phyloP scores from a whole-genome alignment of 2,797 vertebrate species.

The Oreochromis grahami region DNA sequence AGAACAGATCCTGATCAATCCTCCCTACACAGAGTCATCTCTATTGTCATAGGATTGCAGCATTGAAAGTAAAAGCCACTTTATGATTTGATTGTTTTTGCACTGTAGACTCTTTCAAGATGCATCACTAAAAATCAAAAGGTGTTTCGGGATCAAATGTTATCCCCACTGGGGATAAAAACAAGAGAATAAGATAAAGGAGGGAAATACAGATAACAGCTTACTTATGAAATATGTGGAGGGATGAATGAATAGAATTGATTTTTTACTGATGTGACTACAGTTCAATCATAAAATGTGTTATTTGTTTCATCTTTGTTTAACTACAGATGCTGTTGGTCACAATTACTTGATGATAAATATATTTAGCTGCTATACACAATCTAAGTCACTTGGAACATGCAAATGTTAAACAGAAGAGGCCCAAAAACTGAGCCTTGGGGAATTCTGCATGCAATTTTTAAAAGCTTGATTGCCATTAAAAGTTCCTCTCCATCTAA shows the following conservation, averaged over 20 bases:
- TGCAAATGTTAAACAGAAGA: background rate
- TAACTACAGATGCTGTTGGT: background rate
- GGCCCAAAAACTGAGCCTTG: background rate
- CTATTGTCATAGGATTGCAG: background rate
- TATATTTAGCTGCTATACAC: background rate
- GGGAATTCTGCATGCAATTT: background rate
- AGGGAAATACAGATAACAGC: background rate
- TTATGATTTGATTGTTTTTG: background rate
- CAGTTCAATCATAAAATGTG: background rate
- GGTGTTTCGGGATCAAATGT: background rate
- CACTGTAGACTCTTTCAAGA: background rate
- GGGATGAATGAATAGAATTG: background rate
- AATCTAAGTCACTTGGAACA: background rate
- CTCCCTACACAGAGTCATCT: background rate
- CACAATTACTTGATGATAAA: background rate
- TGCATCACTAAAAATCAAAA: background rate
- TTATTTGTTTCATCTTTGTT: background rate
- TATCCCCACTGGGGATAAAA: background rate
- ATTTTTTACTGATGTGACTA: background rate
- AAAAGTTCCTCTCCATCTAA: background rate
- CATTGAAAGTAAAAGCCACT: background rate
- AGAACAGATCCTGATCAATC: background rate
- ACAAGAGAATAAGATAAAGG: background rate
- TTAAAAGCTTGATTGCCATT: rapidly evolving
- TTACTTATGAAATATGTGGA: background rate